Evolutionary conservation across 2,888 invertebrate species (phyloP), one percentile per base, ranked within the genome.

Genomic region (Mactromeris polynyma): DNA sequence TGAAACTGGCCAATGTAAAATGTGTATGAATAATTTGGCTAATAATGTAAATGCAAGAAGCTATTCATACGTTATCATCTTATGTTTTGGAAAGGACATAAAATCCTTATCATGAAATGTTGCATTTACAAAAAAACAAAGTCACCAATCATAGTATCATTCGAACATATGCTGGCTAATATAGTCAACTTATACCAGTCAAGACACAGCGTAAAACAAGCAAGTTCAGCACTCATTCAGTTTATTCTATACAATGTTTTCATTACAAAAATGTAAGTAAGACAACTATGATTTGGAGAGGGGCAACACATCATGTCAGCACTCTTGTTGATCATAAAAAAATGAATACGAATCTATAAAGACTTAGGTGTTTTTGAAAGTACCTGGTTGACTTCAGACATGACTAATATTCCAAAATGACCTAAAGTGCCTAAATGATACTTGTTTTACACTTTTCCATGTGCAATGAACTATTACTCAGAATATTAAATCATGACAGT

Each of bases 361-460:
- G 46, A n/a, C n/a, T n/a, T n/a, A n/a, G n/a, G n/a, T n/a, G n/a
- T n/a, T n/a, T n/a, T n/a, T n/a, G n/a, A n/a, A n/a, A n/a, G 46
- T 46, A 46, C 46, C 26, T 26, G 58, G 58, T 19, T 73, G 36
- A 73, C 36, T 17, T 19, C 36, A 36, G 33, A 33, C n/a, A 73
- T 73, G 33, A 36, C 73, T 33, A n/a, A n/a, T n/a, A n/a, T n/a
- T 73, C 73, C 36, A 73, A 36, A 73, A 73, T 73, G 73, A 73
- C 73, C 19, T 33, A 6, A 73, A 17, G 36, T 36, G 31, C 73
- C 73, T 73, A 73, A 73, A 73, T 73, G 58, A 26, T 26, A 64
- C 58, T 64, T 26, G 2, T 26, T 42, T 42, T 6, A 51, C 11
- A 51, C 19, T 51, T 51, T 51, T 11, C n/a, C n/a, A 19, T 14